Evolutionary conservation across 2,888 invertebrate species (phyloP).

Genomic region (Andrena minutula): DNA sequence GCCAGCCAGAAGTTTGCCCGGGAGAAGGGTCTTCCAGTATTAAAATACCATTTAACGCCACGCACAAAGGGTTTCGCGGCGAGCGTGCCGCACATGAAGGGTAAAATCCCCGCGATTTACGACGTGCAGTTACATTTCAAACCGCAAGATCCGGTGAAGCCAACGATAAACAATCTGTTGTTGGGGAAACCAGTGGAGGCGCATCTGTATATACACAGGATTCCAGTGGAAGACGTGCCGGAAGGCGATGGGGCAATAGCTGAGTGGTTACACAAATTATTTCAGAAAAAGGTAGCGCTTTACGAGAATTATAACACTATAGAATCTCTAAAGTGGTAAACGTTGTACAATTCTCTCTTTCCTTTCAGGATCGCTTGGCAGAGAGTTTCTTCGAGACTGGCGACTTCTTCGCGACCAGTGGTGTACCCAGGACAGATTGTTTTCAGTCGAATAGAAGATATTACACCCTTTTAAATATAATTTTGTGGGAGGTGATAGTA

Average conservation of each 20-base stretch:
- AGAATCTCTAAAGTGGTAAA: neutral
- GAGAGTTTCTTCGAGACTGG: slow-evolving; percentile 91
- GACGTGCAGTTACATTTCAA: slow-evolving; percentile 92
- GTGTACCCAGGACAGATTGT: slow-evolving; percentile 88
- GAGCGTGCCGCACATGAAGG: slow-evolving; percentile 92
- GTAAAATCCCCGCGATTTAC: slow-evolving; percentile 93
- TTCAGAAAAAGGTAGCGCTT: slow-evolving; percentile 90
- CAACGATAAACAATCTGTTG: slow-evolving; percentile 92
- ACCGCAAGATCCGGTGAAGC: slow-evolving; percentile 88
- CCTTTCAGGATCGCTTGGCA: slow-evolving; percentile 89
- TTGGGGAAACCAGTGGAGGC: slow-evolving; percentile 90
- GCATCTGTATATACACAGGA: slow-evolving; percentile 92
- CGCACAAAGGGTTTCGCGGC: slow-evolving; percentile 97
- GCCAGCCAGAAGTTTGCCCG: slow-evolving; percentile 95
- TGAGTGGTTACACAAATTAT: slow-evolving; percentile 93
- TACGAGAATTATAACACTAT: neutral
- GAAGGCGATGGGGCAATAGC: slow-evolving; percentile 91
- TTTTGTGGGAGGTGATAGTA: slow-evolving; percentile 89
- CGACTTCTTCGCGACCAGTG: slow-evolving; percentile 92
- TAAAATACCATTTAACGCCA: slow-evolving; percentile 97
- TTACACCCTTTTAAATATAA: slow-evolving; percentile 90
- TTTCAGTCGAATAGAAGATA: slow-evolving; percentile 88
- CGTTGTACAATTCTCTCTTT: neutral
- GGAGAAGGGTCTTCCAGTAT: slow-evolving; percentile 92
- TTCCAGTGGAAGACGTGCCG: slow-evolving; percentile 93